Evolutionary conservation across 2,888 invertebrate species (phyloP).

Genomic region (Melieria crassipennis): DNA sequence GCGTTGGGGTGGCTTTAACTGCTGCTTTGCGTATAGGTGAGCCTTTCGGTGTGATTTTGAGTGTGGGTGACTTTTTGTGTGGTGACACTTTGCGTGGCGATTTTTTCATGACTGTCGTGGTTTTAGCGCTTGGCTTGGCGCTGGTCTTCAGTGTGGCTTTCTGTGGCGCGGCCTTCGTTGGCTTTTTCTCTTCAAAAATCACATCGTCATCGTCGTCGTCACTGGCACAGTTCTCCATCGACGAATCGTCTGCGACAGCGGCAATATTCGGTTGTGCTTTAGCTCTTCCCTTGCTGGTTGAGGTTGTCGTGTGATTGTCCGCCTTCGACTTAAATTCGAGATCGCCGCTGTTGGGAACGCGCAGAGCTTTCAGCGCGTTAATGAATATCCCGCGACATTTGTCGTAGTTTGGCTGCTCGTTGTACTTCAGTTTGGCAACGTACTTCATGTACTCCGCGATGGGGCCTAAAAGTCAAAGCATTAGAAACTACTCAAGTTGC

Average conservation of each 20-base stretch:
- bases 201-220: conserved; percentile 52
- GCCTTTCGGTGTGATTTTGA: background rate
- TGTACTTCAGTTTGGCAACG: conserved; percentile 74
- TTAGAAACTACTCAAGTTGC: background rate
- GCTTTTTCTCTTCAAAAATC: conserved; percentile 40
- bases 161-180: conserved; percentile 37
- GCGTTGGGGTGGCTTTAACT: conserved; percentile 13
- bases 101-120: background rate
- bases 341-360: conserved; percentile 69
- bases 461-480: conserved; percentile 67
- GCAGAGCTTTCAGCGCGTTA: conserved; percentile 72
- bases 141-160: conserved; percentile 20
- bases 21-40: conserved; percentile 22
- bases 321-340: conserved; percentile 64
- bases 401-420: conserved; percentile 78
- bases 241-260: conserved; percentile 32
- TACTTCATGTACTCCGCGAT: conserved; percentile 75
- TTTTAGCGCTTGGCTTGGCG: conserved; percentile 16
- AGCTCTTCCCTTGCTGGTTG: conserved; percentile 37
- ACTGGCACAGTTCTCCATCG: conserved; percentile 47
- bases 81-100: conserved; percentile 14
- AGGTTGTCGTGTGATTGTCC: background rate
- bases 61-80: background rate
- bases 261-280: background rate
- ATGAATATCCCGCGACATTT: conserved; percentile 75